Percentiles rank a stretch among this genome's conserved stretches.
These are phyloP conservation scores for Vicugna pacos DNA, from an alignment of 2,113 vertebrate genomes.

Conservation along the genomic window DNA sequence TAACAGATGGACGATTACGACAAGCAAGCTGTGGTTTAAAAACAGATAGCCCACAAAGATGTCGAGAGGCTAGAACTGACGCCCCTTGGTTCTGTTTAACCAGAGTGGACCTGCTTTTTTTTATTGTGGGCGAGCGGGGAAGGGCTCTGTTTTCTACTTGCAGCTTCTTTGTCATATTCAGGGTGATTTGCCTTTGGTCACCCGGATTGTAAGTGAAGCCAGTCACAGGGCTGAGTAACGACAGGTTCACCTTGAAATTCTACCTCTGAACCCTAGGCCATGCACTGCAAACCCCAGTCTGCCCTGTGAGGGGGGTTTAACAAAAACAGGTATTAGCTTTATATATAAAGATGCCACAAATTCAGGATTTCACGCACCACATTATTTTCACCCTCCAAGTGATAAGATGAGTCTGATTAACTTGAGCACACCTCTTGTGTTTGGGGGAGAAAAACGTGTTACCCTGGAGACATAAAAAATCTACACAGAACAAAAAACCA, in stretches of 20 bases:
- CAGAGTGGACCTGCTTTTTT: neutral
- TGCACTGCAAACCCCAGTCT: neutral
- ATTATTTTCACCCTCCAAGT: neutral
- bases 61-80: neutral
- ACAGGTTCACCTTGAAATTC: neutral
- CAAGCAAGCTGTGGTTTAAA: neutral
- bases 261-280: neutral
- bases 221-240: neutral
- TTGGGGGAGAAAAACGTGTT: neutral
- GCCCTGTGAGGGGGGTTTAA: neutral
- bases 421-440: neutral
- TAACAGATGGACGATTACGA: constrained; percentile 21
- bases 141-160: neutral
- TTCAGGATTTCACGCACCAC: neutral
- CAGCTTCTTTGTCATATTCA: neutral
- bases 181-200: neutral
- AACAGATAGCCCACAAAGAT: neutral
- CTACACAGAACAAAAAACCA: neutral
- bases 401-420: neutral
- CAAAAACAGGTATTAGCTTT: neutral
- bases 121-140: fast-evolving
- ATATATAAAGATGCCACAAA: neutral
- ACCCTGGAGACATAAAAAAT: neutral
- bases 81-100: neutral
- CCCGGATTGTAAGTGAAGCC: neutral